These are phyloP conservation scores for Oncorhynchus clarkii DNA, from an alignment of 2,113 vertebrate genomes.

Conservation along the genomic window DNA sequence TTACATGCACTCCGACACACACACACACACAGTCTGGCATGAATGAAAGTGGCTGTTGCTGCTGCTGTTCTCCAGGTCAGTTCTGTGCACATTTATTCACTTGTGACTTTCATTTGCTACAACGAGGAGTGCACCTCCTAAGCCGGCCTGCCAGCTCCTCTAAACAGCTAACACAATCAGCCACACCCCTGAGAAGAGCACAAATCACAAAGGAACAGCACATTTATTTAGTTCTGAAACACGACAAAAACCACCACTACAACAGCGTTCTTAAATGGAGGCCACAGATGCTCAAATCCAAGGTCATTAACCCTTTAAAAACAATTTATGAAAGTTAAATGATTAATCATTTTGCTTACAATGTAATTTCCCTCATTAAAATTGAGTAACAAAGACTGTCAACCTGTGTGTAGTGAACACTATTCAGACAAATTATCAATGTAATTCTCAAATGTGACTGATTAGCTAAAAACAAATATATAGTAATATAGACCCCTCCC, in stretches of 20 bases:
- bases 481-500: too few relatives aligned
- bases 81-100: slow-evolving; percentile 51
- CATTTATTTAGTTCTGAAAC: slow-evolving; percentile 18
- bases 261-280: too few relatives aligned
- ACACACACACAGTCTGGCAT: background rate
- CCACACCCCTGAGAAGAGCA: slow-evolving; percentile 29
- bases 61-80: slow-evolving; percentile 3
- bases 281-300: too few relatives aligned
- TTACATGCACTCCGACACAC: background rate
- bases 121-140: slow-evolving; percentile 33
- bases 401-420: too few relatives aligned
- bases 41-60: slow-evolving; percentile 19
- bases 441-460: too few relatives aligned
- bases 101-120: slow-evolving; percentile 50
- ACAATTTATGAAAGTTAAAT: too few relatives aligned
- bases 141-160: slow-evolving; percentile 1
- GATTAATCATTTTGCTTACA: too few relatives aligned
- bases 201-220: slow-evolving; percentile 20
- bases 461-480: too few relatives aligned
- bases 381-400: too few relatives aligned
- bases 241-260: slow-evolving; percentile 18
- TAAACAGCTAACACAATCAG: slow-evolving; percentile 12
- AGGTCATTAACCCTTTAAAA: too few relatives aligned
- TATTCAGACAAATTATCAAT: too few relatives aligned
- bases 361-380: too few relatives aligned